phyloP scores from a whole-genome alignment of 1,140 invertebrate species.

The Ganaspis sp. region DNA sequence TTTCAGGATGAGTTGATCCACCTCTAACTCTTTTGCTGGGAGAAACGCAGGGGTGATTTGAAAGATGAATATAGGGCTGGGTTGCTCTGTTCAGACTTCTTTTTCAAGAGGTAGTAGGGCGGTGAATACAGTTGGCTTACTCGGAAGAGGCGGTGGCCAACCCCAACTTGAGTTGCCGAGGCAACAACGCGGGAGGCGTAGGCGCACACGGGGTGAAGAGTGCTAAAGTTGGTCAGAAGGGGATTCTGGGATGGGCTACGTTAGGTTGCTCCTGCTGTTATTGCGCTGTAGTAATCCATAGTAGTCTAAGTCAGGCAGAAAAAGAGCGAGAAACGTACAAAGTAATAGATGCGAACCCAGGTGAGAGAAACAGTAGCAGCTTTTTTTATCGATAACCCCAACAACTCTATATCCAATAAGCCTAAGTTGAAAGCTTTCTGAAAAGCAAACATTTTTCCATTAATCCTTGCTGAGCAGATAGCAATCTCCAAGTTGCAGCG shows the following conservation, averaged over 20 bases:
- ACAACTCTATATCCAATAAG: too few relatives aligned
- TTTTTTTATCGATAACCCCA: not conserved
- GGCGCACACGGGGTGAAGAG: conserved; percentile 62
- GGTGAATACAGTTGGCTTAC: conserved; percentile 69
- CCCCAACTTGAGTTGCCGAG: conserved; percentile 74
- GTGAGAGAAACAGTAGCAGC: not conserved
- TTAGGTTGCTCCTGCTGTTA: conserved; percentile 50
- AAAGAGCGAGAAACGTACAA: conserved; percentile 32
- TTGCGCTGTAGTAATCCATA: conserved; percentile 10
- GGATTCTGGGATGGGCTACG: conserved; percentile 60
- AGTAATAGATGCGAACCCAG: conserved; percentile 14
- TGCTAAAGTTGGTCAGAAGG: conserved; percentile 53
- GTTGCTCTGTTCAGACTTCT: conserved; percentile 45
- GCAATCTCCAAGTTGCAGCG: too few relatives aligned
- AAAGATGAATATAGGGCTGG: conserved; percentile 51
- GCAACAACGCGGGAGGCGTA: conserved; percentile 72
- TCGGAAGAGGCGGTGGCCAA: conserved; percentile 71
- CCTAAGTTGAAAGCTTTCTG: too few relatives aligned
- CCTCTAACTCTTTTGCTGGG: conserved; percentile 1
- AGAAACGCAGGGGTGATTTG: conserved; percentile 37
- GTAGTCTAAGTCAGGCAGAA: not conserved
- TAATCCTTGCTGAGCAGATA: too few relatives aligned
- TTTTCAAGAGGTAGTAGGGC: conserved; percentile 57
- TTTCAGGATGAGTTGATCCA: conserved; percentile 52
- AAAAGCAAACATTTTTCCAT: too few relatives aligned